Conservation (phyloP, 2,888 invertebrate genomes). For the Phalangium opilio region DNA sequence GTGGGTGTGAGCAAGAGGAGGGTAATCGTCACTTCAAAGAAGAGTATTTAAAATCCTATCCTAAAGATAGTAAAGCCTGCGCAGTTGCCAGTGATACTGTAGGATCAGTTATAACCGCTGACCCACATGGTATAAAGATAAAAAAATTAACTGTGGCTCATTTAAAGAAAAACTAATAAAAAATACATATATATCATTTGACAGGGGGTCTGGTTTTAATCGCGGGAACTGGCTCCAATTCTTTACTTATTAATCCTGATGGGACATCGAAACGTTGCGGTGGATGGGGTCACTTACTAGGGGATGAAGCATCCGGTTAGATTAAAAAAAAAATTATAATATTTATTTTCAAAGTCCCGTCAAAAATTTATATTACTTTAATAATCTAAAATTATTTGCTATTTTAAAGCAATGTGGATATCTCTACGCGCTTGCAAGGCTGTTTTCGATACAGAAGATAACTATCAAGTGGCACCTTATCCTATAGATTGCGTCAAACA, state of each 20-base stretch:
- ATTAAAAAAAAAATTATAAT: background rate
- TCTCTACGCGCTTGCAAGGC: slow-evolving; percentile 66
- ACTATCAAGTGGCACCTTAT: slow-evolving; percentile 47
- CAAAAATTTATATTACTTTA: background rate
- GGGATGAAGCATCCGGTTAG: slow-evolving; percentile 55
- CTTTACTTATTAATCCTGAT: slow-evolving; percentile 64
- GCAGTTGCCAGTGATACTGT: slow-evolving; percentile 71
- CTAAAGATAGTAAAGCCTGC: slow-evolving; percentile 42
- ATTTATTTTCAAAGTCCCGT: background rate
- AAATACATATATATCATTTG: background rate
- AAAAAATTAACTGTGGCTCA: too few relatives aligned
- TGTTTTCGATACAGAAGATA: slow-evolving; percentile 75
- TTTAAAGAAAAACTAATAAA: slow-evolving; percentile 1
- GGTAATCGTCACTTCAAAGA: slow-evolving; percentile 53
- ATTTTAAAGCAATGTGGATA: slow-evolving; percentile 59
- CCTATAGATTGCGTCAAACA: slow-evolving; percentile 52
- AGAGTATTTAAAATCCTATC: slow-evolving; percentile 46
- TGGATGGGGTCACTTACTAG: slow-evolving; percentile 88
- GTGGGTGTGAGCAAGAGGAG: slow-evolving; percentile 76
- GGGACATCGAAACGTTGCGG: slow-evolving; percentile 69
- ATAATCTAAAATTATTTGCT: slow-evolving; percentile 8
- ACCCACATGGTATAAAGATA: slow-evolving; percentile 25
- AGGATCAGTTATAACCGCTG: slow-evolving; percentile 67
- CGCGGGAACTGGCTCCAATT: slow-evolving; percentile 77
- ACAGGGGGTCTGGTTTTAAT: slow-evolving; percentile 69